Evolutionary conservation across 2,888 invertebrate genomes (phyloP).

Genomic region (Drosophila quinaria): DNA sequence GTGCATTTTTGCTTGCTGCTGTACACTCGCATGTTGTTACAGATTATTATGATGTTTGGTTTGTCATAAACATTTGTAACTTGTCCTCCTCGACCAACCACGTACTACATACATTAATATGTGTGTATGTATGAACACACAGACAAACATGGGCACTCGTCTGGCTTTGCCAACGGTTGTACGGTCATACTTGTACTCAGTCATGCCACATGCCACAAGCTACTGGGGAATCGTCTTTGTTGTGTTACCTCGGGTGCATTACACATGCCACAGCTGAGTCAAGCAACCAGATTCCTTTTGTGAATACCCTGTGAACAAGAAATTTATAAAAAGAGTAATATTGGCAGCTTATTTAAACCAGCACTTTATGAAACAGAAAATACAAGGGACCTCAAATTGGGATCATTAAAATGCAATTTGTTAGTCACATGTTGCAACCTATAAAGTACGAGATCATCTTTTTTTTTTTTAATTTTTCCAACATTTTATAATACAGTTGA

Average conservation of each 20-base stretch:
- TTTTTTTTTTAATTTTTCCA: too few species aligned
- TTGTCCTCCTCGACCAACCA: constrained; percentile 53
- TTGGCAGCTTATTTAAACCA: too few species aligned
- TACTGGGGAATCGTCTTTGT: constrained; percentile 31
- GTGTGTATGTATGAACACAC: constrained; percentile 20
- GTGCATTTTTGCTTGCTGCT: constrained; percentile 8
- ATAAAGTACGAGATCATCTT: too few species aligned
- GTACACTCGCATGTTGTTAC: constrained; percentile 33
- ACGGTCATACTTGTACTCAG: constrained; percentile 17
- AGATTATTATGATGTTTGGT: constrained; percentile 78
- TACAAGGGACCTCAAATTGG: too few species aligned
- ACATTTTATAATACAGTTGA: too few species aligned
- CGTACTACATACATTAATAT: constrained; percentile 32
- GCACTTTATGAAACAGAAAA: too few species aligned
- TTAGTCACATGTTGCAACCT: too few species aligned
- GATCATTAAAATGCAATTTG: too few species aligned
- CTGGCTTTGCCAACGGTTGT: constrained; percentile 1
- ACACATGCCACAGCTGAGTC: constrained; percentile 9
- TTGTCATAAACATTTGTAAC: constrained; percentile 81
- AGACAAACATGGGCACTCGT: constrained; percentile 17
- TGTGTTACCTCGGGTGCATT: constrained; percentile 20
- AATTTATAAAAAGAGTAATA: background rate
- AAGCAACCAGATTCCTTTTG: constrained; percentile 18
- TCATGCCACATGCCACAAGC: constrained; percentile 28
- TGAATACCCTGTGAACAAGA: background rate